These are phyloP conservation scores for Drosophila formosana DNA, from an alignment of 2,888 invertebrate species.

Conservation along the genomic window DNA sequence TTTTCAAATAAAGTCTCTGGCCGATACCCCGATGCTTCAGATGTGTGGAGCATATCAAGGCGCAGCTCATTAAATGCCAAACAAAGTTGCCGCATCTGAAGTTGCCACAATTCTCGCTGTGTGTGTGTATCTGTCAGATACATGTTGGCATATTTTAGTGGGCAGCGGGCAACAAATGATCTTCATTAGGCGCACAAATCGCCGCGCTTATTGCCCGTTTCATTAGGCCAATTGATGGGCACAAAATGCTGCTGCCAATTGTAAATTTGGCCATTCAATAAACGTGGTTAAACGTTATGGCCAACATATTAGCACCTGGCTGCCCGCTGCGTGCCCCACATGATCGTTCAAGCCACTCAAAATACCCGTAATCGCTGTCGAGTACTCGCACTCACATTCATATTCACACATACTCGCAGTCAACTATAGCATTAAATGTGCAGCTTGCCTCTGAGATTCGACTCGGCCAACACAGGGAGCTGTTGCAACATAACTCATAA, in stretches of 20 bases:
- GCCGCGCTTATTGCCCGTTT: constrained; percentile 63
- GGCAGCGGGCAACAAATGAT: constrained; percentile 64
- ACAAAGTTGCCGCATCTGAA: constrained; percentile 25
- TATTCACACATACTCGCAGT: constrained; percentile 2
- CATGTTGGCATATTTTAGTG: constrained; percentile 62
- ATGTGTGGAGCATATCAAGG: constrained; percentile 49
- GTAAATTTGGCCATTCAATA: constrained; percentile 72
- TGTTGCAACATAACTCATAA: constrained; percentile 25
- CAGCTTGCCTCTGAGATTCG: constrained; percentile 5
- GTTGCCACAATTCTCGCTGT: constrained; percentile 3
- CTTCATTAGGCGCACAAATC: constrained; percentile 75
- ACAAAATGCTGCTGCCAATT: constrained; percentile 60
- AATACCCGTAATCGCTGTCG: constrained; percentile 37
- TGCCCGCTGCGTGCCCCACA: constrained; percentile 62
- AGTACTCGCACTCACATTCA: background rate
- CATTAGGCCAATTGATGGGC: constrained; percentile 60
- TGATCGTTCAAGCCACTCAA: constrained; percentile 54
- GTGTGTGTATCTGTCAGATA: constrained; percentile 35
- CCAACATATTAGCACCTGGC: constrained; percentile 47
- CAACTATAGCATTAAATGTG: constrained; percentile 41
- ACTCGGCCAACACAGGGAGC: constrained; percentile 18
- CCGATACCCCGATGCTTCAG: background rate
- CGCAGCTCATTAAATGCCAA: constrained; percentile 64
- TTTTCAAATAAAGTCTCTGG: constrained; percentile 47
- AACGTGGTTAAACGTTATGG: constrained; percentile 69